Evolutionary conservation across 2,888 invertebrate genomes (phyloP), one percentile per base, ranked within the genome.

Genomic region (Caenorhabditis doughertyi): DNA sequence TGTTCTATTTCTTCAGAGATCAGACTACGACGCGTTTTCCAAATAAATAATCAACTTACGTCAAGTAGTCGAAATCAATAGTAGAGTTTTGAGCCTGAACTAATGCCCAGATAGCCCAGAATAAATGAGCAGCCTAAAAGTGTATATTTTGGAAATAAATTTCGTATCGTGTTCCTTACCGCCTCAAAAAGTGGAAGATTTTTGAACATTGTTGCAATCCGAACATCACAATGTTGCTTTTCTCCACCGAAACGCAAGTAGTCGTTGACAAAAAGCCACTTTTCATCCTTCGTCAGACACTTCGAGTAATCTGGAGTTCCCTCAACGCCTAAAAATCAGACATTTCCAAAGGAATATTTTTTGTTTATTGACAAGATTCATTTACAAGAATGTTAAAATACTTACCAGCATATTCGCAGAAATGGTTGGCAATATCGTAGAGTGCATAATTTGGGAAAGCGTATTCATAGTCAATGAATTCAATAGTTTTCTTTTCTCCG

Each of bases 391-490:
- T n/a, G n/a, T n/a, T n/a, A n/a, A n/a, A n/a, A n/a, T n/a, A n/a
- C n/a, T 27, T 64, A 95, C 98, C 98, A 88, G 96, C 96, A 93
- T 96, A 98, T 94, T 99, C 98, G 90, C 95, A 95, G 93, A 99
- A 99, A 94, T 99, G 98, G 93, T 98, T 97, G 64, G 96, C 98
- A 92, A 99, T 96, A 93, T 99, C 98, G 92, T 94, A 98, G 9
- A 96, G 96, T 93, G 97, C 96, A 93, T 96, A 97, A 93, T 98
- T 98, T 92, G 95, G 95, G 81, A 95, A 95, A 21, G 96, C 96
- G 93, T 99, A 99, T 93, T 99, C 98, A 93, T 95, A 98, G 93
- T 99, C 99, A 91, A 99, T 98, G 92, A 99, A 98, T 60, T 95
- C 95, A 58, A 97, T 95, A 77, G 93, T 93, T 87, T 94, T 93